phyloP scores from a whole-genome alignment of 2,888 invertebrate genomes.

The Dicroscelio sp. region DNA sequence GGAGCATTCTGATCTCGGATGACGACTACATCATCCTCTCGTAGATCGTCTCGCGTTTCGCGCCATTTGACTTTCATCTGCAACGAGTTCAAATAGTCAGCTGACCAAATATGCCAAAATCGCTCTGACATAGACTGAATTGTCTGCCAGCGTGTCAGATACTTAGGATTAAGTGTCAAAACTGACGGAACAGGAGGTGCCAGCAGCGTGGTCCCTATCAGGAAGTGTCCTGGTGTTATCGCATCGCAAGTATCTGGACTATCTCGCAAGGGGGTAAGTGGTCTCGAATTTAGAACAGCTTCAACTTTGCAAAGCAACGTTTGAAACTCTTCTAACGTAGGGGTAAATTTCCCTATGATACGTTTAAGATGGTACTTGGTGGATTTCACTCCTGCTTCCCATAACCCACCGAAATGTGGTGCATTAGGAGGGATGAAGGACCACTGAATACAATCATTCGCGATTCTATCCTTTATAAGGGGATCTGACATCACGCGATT shows the following conservation, averaged over 20 bases:
- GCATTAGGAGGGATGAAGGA: slow-evolving; percentile 48
- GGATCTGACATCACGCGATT: not conserved
- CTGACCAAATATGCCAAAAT: slow-evolving; percentile 82
- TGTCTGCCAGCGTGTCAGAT: slow-evolving; percentile 79
- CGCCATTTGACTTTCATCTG: slow-evolving; percentile 83
- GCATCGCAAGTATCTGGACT: slow-evolving; percentile 68
- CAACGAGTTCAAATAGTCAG: slow-evolving; percentile 82
- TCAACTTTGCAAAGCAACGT: slow-evolving; percentile 64
- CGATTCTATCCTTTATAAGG: not conserved
- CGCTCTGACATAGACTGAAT: slow-evolving; percentile 76
- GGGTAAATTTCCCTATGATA: not conserved
- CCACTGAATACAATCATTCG: slow-evolving; percentile 27
- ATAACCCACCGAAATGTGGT: slow-evolving; percentile 3
- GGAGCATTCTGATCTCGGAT: slow-evolving; percentile 16
- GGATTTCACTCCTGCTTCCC: slow-evolving; percentile 7
- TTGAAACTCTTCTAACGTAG: not conserved
- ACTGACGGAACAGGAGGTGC: slow-evolving; percentile 77
- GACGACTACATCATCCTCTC: not conserved
- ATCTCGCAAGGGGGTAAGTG: slow-evolving; percentile 43
- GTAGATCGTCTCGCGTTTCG: not conserved
- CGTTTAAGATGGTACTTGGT: slow-evolving; percentile 24
- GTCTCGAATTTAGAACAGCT: slow-evolving; percentile 74
- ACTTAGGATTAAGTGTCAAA: slow-evolving; percentile 48
- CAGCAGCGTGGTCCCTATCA: slow-evolving; percentile 75
- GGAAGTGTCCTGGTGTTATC: slow-evolving; percentile 83